Evolutionary conservation across 2,888 invertebrate genomes (phyloP), one percentile per base, ranked within the genome.

Genomic region (Nasonia oneida): DNA sequence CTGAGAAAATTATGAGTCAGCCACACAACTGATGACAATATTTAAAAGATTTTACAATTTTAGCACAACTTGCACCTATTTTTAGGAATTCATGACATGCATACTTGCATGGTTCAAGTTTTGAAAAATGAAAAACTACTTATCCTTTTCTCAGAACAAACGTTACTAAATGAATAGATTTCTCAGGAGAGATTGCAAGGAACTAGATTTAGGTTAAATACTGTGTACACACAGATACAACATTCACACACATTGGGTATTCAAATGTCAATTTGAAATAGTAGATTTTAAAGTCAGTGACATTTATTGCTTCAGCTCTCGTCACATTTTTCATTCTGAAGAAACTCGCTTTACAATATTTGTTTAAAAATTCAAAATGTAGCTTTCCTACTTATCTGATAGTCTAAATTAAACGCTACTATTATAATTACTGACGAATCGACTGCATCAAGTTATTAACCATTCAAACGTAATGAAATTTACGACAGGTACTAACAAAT

Each of bases 11-110:
- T 53, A 75, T 86, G 79, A 82, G 50, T 79, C 67, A 80, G 18
- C 57, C 67, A 39, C 15, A 77, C 29, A 42, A 10, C 73, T 84
- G 53, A 85, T 87, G 79, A 81, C 70, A 85, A 74, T 81, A 77
- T 81, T 83, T 67, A 81, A 85, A 80, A 85, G 5, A 78, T 82
- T 79, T 82, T 79, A 74, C 37, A 86, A 64, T 79, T 86, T 79
- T 83, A 83, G 82, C 42, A 39, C 70, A 57, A 76, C 39, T 67
- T 47, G 47, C 33, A 76, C n/a, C 61, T 84, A 76, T 71, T 81
- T 81, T 80, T 81, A 81, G 57, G 33, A 67, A 75, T 50, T 79
- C 23, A 29, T 12, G 42, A 74, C 47, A 74, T 64, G 79, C 53
- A 77, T 75, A 42, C 5, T 74, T 74, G 18, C 18, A 53, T 81